Evolutionary conservation across 1,140 invertebrate genomes (phyloP).

Genomic region (Orchesella cincta): DNA sequence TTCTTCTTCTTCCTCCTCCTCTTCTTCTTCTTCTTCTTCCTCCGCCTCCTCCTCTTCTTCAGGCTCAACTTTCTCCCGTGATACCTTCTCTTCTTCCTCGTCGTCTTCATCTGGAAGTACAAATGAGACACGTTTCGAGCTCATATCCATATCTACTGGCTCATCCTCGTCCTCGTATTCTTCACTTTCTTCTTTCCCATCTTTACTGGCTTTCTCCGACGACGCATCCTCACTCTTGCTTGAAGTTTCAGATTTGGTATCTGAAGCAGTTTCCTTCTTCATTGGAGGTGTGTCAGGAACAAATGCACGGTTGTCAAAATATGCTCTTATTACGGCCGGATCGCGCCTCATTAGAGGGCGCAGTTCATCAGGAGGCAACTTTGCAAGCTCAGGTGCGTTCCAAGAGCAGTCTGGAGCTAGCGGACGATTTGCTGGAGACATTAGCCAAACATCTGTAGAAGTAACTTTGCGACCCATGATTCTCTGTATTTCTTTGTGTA

Average conservation of each 20-base stretch:
- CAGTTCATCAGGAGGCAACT: conserved; percentile 32
- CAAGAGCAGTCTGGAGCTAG: conserved; percentile 28
- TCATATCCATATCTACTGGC: background rate
- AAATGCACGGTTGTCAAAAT: background rate
- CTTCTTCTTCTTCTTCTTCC: conserved; percentile 7
- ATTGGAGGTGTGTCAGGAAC: background rate
- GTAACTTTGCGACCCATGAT: conserved; percentile 40
- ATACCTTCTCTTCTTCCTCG: background rate
- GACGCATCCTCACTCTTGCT: background rate
- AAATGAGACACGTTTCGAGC: background rate
- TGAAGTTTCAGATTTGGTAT: background rate
- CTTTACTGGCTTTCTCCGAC: background rate
- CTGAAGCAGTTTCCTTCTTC: background rate
- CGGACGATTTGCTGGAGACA: conserved; percentile 39
- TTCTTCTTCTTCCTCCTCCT: background rate
- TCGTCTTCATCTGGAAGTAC: background rate
- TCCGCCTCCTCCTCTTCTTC: background rate
- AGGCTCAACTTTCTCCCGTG: background rate
- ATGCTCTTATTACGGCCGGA: background rate
- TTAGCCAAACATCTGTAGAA: conserved; percentile 41
- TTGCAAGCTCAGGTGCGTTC: conserved; percentile 46
- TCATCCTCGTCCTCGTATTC: background rate
- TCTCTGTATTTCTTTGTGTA: conserved; percentile 39
- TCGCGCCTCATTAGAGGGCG: conserved; percentile 3
- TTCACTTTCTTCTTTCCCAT: background rate